These are phyloP conservation scores for Dinoponera quadriceps DNA, from an alignment of 1,140 invertebrate species.

Conservation along the genomic window DNA sequence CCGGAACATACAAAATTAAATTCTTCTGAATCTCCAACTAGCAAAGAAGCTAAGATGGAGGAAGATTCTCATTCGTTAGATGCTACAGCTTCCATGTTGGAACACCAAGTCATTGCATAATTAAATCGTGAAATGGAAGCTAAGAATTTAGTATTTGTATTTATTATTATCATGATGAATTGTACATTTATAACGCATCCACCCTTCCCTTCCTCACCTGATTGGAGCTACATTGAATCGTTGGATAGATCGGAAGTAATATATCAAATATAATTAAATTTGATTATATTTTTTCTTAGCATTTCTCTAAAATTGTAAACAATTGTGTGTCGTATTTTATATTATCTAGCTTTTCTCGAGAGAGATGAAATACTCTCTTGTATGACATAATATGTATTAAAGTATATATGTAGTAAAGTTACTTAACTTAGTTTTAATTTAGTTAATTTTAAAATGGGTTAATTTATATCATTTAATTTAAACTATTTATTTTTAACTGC, in stretches of 20 bases:
- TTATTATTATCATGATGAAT: background rate
- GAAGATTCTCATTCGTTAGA: constrained; percentile 60
- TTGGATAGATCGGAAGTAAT: background rate
- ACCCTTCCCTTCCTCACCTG: too few relatives aligned
- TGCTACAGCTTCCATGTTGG: constrained; percentile 47
- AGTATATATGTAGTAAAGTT: background rate
- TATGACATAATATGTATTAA: background rate
- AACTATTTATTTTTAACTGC: too few relatives aligned
- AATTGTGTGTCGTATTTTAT: too few relatives aligned
- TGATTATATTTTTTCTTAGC: too few relatives aligned
- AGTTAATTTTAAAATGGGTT: too few relatives aligned
- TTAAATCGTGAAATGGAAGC: background rate
- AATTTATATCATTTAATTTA: too few relatives aligned
- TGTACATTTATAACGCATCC: constrained; percentile 11
- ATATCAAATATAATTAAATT: background rate
- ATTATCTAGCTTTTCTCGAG: too few relatives aligned
- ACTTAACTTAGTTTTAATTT: too few relatives aligned
- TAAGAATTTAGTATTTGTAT: constrained; percentile 1
- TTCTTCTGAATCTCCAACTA: constrained; percentile 59
- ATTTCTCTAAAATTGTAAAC: too few relatives aligned
- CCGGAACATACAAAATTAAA: constrained; percentile 68
- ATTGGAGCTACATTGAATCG: too few relatives aligned
- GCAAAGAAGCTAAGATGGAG: constrained; percentile 47
- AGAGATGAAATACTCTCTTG: too few relatives aligned
- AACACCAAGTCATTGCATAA: constrained; percentile 3